Percentiles rank a stretch among this genome's conserved stretches.
phyloP scores from a whole-genome alignment of 1,140 invertebrate species.

The Andrena cerasifolii region DNA sequence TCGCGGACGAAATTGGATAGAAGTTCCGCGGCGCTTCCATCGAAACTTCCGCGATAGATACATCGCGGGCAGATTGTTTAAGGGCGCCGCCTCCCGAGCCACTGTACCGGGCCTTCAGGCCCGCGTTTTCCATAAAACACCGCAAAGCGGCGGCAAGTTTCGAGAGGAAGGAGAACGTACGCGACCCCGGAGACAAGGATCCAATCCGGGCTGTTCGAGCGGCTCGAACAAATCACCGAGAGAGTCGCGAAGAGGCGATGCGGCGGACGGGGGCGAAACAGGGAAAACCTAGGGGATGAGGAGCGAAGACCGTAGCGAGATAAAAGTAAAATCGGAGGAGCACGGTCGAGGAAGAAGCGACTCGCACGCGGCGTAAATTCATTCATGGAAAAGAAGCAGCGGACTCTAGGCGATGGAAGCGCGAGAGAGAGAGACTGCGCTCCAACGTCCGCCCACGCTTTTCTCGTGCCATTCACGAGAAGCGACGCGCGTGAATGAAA shows the following conservation, averaged over 20 bases:
- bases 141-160: slow-evolving; percentile 29
- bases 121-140: slow-evolving; percentile 29
- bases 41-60: slow-evolving; percentile 58
- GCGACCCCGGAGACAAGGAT: slow-evolving; percentile 11
- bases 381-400: slow-evolving; percentile 73
- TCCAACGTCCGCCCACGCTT: slow-evolving; percentile 64
- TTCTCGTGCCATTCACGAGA: slow-evolving; percentile 68
- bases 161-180: background rate
- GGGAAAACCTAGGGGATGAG: too few relatives aligned
- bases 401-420: slow-evolving; percentile 12
- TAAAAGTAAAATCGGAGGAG: slow-evolving; percentile 8
- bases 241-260: background rate
- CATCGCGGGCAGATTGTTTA: slow-evolving; percentile 50
- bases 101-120: background rate
- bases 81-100: background rate
- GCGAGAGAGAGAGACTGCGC: slow-evolving; percentile 37
- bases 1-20: slow-evolving; percentile 41
- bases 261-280: background rate
- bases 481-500: slow-evolving; percentile 67
- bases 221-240: slow-evolving; percentile 34
- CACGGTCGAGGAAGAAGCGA: slow-evolving; percentile 31
- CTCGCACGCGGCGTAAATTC: slow-evolving; percentile 65
- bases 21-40: slow-evolving; percentile 54
- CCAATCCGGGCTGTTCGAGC: background rate
- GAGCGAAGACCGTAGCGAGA: background rate